Evolutionary conservation across 1,140 invertebrate species (phyloP).

Genomic region (Cylas formicarius): DNA sequence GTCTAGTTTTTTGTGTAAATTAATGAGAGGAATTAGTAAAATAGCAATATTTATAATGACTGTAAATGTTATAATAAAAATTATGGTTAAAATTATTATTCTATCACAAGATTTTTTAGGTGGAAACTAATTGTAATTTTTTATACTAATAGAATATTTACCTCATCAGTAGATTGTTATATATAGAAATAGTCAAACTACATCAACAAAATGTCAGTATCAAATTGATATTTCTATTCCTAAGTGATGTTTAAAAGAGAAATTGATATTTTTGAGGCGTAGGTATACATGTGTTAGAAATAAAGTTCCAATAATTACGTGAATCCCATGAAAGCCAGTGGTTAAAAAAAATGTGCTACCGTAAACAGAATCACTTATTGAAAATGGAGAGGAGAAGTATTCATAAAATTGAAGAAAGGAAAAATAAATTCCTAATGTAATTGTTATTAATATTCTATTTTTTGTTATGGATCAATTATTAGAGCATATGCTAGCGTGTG

Average conservation of each 20-base stretch:
- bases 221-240: slow-evolving; percentile 62
- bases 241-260: slow-evolving; percentile 56
- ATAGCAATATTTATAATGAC: slow-evolving; percentile 42
- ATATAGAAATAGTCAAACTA: slow-evolving; percentile 65
- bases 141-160: slow-evolving; percentile 62
- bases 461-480: slow-evolving; percentile 43
- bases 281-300: slow-evolving; percentile 53
- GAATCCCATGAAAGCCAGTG: slow-evolving; percentile 65
- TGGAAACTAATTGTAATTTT: slow-evolving; percentile 60
- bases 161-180: slow-evolving; percentile 61
- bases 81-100: slow-evolving; percentile 46
- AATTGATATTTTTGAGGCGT: slow-evolving; percentile 48
- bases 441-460: slow-evolving; percentile 46
- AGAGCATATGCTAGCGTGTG: slow-evolving; percentile 51
- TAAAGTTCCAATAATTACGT: slow-evolving; percentile 61
- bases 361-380: slow-evolving; percentile 54
- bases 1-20: slow-evolving; percentile 50
- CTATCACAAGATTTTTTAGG: slow-evolving; percentile 52
- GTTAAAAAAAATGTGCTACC: slow-evolving; percentile 62
- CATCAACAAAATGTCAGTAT: slow-evolving; percentile 71
- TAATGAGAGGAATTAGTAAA: slow-evolving; percentile 45
- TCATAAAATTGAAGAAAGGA: slow-evolving; percentile 44
- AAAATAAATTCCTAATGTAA: slow-evolving; percentile 45
- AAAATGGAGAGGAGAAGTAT: slow-evolving; percentile 47
- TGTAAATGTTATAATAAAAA: slow-evolving; percentile 36